Evolutionary conservation across 2,888 invertebrate species (phyloP).

Genomic region (Eurytoma californica): DNA sequence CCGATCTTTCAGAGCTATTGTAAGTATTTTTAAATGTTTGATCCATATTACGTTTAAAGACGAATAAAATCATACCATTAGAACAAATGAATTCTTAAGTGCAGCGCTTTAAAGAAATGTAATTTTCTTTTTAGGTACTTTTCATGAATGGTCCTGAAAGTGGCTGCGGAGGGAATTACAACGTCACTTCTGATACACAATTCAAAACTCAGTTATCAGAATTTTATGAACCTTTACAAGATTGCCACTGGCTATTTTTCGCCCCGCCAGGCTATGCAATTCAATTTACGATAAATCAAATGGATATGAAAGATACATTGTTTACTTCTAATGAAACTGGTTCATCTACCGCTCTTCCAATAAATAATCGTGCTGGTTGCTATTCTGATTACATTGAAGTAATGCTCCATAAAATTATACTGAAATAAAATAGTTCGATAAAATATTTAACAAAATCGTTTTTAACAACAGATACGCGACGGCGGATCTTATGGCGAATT

Average conservation of each 20-base stretch:
- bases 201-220: slow-evolving; percentile 76
- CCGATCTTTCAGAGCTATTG: slow-evolving; percentile 77
- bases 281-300: slow-evolving; percentile 76
- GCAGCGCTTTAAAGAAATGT: too few relatives aligned
- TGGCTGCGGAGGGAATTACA: slow-evolving; percentile 84
- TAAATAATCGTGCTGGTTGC: slow-evolving; percentile 76
- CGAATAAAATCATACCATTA: too few relatives aligned
- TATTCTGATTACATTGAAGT: slow-evolving; percentile 85
- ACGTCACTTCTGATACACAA: slow-evolving; percentile 74
- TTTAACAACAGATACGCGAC: slow-evolving; percentile 79
- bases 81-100: too few relatives aligned
- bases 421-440: not conserved
- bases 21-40: slow-evolving; percentile 52
- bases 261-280: slow-evolving; percentile 80
- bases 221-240: slow-evolving; percentile 81
- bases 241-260: slow-evolving; percentile 85
- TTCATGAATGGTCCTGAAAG: slow-evolving; percentile 78
- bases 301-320: slow-evolving; percentile 74
- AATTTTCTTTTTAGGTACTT: slow-evolving; percentile 71
- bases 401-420: slow-evolving; percentile 25
- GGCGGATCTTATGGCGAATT: slow-evolving; percentile 82
- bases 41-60: too few relatives aligned
- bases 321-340: slow-evolving; percentile 63
- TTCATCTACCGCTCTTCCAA: slow-evolving; percentile 49
- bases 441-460: not conserved